Conservation (phyloP, 1,140 invertebrate species). For the Drosophila bifasciata region DNA sequence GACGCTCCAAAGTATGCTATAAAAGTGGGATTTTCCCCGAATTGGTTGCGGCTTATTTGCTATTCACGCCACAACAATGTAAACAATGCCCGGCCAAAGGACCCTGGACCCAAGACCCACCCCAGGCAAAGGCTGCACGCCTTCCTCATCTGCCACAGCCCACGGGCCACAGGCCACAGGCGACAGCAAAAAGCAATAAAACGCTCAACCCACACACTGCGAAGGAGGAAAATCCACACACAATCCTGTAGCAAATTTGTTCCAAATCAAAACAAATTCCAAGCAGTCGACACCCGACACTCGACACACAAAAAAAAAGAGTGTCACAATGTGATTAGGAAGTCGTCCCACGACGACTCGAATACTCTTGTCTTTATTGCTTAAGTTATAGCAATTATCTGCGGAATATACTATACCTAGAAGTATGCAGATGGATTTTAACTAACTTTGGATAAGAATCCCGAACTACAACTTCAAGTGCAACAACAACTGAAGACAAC, state of each 20-base stretch:
- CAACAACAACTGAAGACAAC: background rate
- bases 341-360: background rate
- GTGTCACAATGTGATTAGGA: background rate
- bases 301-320: slow-evolving; percentile 45
- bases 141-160: slow-evolving; percentile 21
- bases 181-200: slow-evolving; percentile 77
- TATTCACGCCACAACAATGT: slow-evolving; percentile 81
- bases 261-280: slow-evolving; percentile 82
- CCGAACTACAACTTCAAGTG: no score
- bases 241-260: slow-evolving; percentile 72
- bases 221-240: slow-evolving; percentile 29
- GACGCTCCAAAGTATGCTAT: slow-evolving; percentile 42
- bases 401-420: background rate
- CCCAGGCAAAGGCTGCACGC: slow-evolving; percentile 12
- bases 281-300: slow-evolving; percentile 25
- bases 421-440: background rate
- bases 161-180: slow-evolving; percentile 40
- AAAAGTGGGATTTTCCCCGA: slow-evolving; percentile 44
- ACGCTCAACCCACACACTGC: slow-evolving; percentile 36
- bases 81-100: slow-evolving; percentile 58
- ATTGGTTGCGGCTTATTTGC: slow-evolving; percentile 75
- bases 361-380: slow-evolving; percentile 13
- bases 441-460: no score
- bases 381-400: background rate
- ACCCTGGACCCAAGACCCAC: slow-evolving; percentile 43